Evolutionary conservation across 2,888 invertebrate species (phyloP), one percentile per base, ranked within the genome.

Genomic region (Scaptomyza caliginosa): DNA sequence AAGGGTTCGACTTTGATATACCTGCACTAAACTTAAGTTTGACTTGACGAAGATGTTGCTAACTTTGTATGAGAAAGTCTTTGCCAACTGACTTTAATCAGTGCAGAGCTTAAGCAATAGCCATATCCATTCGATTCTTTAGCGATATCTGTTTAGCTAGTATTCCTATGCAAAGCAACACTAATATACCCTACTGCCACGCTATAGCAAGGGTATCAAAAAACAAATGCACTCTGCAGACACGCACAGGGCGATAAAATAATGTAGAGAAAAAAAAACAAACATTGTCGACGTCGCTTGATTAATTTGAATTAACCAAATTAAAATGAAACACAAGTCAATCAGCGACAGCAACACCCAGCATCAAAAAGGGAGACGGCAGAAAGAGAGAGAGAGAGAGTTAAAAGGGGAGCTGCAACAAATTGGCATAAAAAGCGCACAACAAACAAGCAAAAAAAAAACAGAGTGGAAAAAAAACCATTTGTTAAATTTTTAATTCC

Each of bases 291-390:
- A 89, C 89, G 83, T 85, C 84, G 82, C 89, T 90, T 90, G 88
- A 90, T 90, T 90, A 90, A 90, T 90, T 90, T 90, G 90, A 90
- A 90, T 90, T 90, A 90, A 90, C 89, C 77, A 86, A 90, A 90
- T 90, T 90, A 90, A 90, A 90, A 84, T 75, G 88, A 88, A 89
- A 89, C 86, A 87, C 84, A 87, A 86, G 86, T 88, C 85, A 88
- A 88, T 88, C 88, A 88, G 68, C 77, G 59, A 66, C 70, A 66
- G 77, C 83, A 77, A 86, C 86, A 80, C 86, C 86, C 83, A 79
- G 69, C 46, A 36, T 64, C 39, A 42, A 39, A 40, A 39, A 38
- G 45, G n/a, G 30, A 19, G 45, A 28, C n/a, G 28, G 30, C 23
- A 16, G 38, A 28, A 11, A 17, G 4, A 34, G 21, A 16, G 26